Evolutionary conservation across 2,113 vertebrate species (phyloP), one percentile per base, ranked within the genome.

Genomic region (Rattus norvegicus): DNA sequence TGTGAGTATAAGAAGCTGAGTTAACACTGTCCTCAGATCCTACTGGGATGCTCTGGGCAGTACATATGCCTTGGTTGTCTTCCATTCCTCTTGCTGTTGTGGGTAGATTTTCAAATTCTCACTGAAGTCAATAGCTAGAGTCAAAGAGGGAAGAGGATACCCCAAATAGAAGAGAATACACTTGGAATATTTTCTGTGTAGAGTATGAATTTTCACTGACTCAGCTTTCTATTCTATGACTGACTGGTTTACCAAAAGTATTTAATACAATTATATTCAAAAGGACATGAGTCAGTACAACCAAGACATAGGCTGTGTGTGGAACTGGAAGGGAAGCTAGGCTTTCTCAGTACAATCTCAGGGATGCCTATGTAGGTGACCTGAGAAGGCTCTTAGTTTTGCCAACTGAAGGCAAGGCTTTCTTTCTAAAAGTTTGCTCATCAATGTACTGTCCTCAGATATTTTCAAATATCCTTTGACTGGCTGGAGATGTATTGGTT

Each of bases 41-140:
- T 28, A 16, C 76, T 43, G 4, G 11, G 11, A 5, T 24, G 1
- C 49, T 52, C 5, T 67, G 65, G 24, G 16, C 2, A 39, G 14
- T 36, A 36, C 8, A 11, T 36, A 36, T 8, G 9, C 2, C 3
- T 65, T 1, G 24, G 47, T 3, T 33, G 13, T 2, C 70, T 24
- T 2, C 0, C 10, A 5, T 24, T 65, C 12, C 19, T 4, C 7
- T 10, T 80, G n/a, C 26, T 63, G 2, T 17, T 43, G 2, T 1
- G 9, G 43, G 19, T 77, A 22, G 4, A 10, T 87, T 56, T 24
- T 5, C 13, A 52, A 65, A 14, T 65, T 92, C 11, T 89, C 24
- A 59, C 11, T 73, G 30, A 80, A 85, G 30, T 47, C 24, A 88
- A 84, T 63, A 49, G 59, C 28, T 43, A 33, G 65, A 93, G 14